phyloP scores from a whole-genome alignment of 2,113 vertebrate species.

The Elaphurus davidianus region DNA sequence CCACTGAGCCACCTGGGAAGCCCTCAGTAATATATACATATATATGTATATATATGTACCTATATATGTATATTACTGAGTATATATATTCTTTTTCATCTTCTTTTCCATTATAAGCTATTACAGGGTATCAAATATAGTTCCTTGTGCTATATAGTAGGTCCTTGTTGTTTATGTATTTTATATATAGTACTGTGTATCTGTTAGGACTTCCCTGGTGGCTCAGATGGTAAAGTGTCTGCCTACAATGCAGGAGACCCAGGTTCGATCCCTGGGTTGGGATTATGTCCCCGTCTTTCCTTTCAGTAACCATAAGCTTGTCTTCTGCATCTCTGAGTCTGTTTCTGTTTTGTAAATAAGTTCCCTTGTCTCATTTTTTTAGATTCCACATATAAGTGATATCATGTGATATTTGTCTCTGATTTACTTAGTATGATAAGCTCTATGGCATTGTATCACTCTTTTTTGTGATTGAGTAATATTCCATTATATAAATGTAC shows the following conservation, averaged over 20 bases:
- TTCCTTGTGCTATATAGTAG: background rate
- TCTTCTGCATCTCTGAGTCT: background rate
- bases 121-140: background rate
- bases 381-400: background rate
- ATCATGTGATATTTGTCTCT: background rate
- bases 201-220: background rate
- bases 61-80: background rate
- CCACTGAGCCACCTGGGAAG: background rate
- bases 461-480: background rate
- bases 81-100: background rate
- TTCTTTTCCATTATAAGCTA: background rate
- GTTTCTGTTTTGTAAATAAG: background rate
- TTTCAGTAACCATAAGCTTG: background rate
- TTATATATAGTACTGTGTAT: background rate
- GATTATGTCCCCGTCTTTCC: background rate
- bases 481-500: background rate
- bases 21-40: background rate
- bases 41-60: background rate
- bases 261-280: too few species aligned
- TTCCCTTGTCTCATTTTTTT: background rate
- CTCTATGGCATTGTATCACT: background rate
- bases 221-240: too few species aligned
- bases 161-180: background rate
- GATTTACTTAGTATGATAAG: background rate
- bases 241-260: too few species aligned